Evolutionary conservation across 2,113 vertebrate genomes (phyloP), one percentile per base, ranked within the genome.

Genomic region (Mirounga angustirostris): DNA sequence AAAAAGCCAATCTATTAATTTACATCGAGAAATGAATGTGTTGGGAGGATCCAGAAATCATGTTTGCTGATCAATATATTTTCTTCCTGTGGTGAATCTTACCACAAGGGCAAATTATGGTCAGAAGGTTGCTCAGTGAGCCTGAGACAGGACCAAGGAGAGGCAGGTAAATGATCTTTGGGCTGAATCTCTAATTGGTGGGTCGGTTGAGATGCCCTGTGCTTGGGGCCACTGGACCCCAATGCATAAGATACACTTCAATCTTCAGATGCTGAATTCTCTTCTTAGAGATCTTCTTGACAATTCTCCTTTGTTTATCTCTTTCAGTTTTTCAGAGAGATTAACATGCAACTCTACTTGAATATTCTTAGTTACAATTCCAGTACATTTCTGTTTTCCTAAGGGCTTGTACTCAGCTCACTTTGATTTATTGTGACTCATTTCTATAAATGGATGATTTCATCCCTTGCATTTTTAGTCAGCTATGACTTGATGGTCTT

Each of bases 1-100:
- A 59, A 36, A 89, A 96, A 52, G 22, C 4, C 30, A 36, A 67
- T 92, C 40, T 83, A 89, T 79, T 96, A 79, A 79, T 95, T 97
- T 93, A 69, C 33, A 58, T 67, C 28, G 52, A 92, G 86, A 82
- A 71, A 13, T n/a, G 26, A 89, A 92, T 54, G 30, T 89, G 2
- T 67, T 91, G 33, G 73, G 50, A 95, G 19, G 46, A 89, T 89
- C 24, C 59, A 89, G 78, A 96, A 89, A 65, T 46, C 50, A 21
- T 30, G 22, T 78, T 91, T 78, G 69, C 8, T 65, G 43, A 88
- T 80, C 40, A 46, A 73, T 73, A 79, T 2, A 59, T 86, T 96
- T 94, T 91, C 28, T 93, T 19, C 33, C 86, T 61, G 16, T 69
- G 73, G 33, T 1, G 46, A 54, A 50, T 93, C 71, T 97, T 91